Conservation (phyloP, 2,888 invertebrate genomes). For the Plagodis dolabraria region DNA sequence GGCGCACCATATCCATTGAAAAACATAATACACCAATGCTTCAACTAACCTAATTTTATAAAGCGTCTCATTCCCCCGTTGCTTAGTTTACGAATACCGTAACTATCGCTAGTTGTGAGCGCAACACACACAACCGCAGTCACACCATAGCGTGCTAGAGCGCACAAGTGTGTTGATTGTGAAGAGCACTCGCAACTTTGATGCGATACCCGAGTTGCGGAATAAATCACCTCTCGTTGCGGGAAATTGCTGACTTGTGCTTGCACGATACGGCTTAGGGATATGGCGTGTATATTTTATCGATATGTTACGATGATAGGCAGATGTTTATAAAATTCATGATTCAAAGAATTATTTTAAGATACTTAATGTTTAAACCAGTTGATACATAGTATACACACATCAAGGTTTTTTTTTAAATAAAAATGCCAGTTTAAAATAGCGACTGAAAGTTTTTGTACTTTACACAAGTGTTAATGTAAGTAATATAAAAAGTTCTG, state of each 20-base stretch:
- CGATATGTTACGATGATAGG: slow-evolving; percentile 5
- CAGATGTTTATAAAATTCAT: neutral
- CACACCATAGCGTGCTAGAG: slow-evolving; percentile 6
- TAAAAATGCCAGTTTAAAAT: no score
- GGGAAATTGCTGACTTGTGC: slow-evolving; percentile 71
- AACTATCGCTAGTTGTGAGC: slow-evolving; percentile 1
- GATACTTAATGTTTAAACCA: no score
- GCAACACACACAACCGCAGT: slow-evolving; percentile 3
- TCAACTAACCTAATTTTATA: neutral
- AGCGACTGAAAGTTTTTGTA: no score
- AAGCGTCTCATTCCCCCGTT: neutral
- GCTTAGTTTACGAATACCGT: slow-evolving; percentile 5
- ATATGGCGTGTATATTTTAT: slow-evolving; percentile 24
- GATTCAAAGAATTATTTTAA: no score
- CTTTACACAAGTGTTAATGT: no score
- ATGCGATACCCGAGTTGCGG: slow-evolving; percentile 57
- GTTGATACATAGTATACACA: no score
- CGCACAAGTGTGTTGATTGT: slow-evolving; percentile 43
- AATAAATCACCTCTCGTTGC: slow-evolving; percentile 70
- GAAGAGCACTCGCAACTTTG: slow-evolving; percentile 45
- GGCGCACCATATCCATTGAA: no score
- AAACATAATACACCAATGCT: no score
- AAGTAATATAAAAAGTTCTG: no score
- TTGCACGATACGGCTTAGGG: slow-evolving; percentile 45
- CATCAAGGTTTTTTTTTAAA: no score